Evolutionary conservation across 1,140 invertebrate species (phyloP).

Genomic region (Drosophila elegans): DNA sequence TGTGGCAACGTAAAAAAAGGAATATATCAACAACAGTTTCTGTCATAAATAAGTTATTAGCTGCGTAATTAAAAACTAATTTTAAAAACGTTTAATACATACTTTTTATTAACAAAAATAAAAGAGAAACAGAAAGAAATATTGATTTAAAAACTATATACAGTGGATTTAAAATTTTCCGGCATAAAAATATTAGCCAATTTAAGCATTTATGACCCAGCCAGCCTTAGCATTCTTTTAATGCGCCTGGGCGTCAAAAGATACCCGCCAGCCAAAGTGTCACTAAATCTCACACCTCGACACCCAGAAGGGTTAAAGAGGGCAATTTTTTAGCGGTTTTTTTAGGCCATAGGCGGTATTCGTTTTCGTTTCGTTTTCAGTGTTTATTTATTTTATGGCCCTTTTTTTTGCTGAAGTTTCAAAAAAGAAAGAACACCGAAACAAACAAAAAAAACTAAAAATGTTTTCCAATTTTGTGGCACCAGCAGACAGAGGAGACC

Average conservation of each 20-base stretch:
- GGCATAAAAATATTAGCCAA: not conserved
- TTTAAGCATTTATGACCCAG: not conserved
- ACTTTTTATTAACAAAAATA: no score
- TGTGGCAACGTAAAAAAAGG: no score
- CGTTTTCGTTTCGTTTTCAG: conserved; percentile 47
- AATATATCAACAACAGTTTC: no score
- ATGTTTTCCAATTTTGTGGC: conserved; percentile 58
- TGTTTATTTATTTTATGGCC: conserved; percentile 69
- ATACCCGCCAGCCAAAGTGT: conserved; percentile 31
- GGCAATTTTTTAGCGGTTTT: conserved; percentile 7
- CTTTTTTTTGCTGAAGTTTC: conserved; percentile 49
- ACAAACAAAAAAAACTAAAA: conserved; percentile 36
- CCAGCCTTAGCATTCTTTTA: conserved; percentile 1
- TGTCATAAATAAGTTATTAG: no score
- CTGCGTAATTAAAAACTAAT: no score
- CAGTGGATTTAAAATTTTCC: no score
- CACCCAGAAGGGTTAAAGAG: conserved; percentile 41
- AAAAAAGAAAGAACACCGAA: conserved; percentile 20
- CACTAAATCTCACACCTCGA: conserved; percentile 42
- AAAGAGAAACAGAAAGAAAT: no score
- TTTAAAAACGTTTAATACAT: no score
- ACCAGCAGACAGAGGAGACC: conserved; percentile 29
- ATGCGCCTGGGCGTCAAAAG: not conserved
- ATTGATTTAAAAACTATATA: no score
- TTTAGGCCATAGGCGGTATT: conserved; percentile 36